Evolutionary conservation across 2,888 invertebrate species (phyloP).

Genomic region (Allacma fusca): DNA sequence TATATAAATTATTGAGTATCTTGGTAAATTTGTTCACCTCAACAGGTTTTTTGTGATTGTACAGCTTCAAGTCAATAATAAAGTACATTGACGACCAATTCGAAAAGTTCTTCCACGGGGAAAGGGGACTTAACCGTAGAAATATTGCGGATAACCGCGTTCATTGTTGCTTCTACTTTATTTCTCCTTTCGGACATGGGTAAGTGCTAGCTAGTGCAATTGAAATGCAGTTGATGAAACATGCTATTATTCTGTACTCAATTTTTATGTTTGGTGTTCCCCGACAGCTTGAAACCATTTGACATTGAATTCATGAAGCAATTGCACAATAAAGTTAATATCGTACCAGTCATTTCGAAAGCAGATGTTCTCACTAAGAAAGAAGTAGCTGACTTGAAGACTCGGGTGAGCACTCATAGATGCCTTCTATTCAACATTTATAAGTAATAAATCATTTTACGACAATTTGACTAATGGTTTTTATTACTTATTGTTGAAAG

Average conservation of each 20-base stretch:
- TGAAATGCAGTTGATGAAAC: too few relatives aligned
- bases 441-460: too few relatives aligned
- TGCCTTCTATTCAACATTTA: too few relatives aligned
- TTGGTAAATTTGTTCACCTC: neutral
- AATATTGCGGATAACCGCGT: constrained; percentile 97
- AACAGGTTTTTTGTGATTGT: constrained; percentile 50
- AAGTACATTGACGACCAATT: constrained; percentile 98
- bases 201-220: constrained; percentile 65
- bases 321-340: constrained; percentile 93
- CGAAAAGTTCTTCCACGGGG: constrained; percentile 87
- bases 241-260: neutral
- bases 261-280: too few relatives aligned
- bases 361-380: constrained; percentile 94
- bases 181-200: constrained; percentile 97
- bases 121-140: constrained; percentile 93
- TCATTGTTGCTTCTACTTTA: constrained; percentile 97
- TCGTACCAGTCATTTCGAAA: constrained; percentile 97
- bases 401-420: constrained; percentile 72
- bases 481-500: constrained; percentile 64
- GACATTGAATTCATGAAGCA: constrained; percentile 97
- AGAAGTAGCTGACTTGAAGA: constrained; percentile 85
- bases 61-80: constrained; percentile 90
- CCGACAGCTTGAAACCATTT: constrained; percentile 82
- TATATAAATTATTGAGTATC: neutral
- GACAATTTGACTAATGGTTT: neutral